phyloP scores from a whole-genome alignment of 2,113 vertebrate species.

The Tachysurus vachellii region DNA sequence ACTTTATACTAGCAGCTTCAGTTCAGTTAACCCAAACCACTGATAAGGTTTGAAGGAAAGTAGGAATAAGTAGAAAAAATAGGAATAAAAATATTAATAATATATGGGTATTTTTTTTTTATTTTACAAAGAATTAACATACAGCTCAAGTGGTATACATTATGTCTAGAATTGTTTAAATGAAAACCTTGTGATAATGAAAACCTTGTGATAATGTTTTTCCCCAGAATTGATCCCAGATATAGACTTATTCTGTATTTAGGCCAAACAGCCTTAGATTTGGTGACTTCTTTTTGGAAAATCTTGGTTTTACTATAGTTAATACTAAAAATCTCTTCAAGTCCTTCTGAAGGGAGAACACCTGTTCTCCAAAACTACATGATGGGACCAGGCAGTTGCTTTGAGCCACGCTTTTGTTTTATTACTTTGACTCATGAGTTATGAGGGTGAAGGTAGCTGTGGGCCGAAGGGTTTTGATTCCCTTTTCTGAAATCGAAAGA shows the following conservation, averaged over 20 bases:
- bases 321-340: not conserved
- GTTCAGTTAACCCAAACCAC: not conserved
- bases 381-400: constrained; percentile 28
- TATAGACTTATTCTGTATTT: not conserved
- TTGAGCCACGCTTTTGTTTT: constrained; percentile 42
- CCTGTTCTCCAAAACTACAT: constrained; percentile 45
- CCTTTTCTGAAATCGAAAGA: constrained; percentile 40
- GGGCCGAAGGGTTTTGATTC: constrained; percentile 48
- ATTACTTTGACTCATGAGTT: constrained; percentile 44
- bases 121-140: not conserved
- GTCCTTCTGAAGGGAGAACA: constrained; percentile 36
- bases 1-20: not conserved
- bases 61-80: not conserved
- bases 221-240: not conserved
- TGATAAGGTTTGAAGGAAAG: not conserved
- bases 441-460: constrained; percentile 48
- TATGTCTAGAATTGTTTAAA: not conserved
- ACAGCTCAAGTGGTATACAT: not conserved
- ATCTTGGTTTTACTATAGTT: not conserved
- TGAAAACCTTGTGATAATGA: not conserved
- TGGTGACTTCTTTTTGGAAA: not conserved
- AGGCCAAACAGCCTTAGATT: not conserved
- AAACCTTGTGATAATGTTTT: not conserved
- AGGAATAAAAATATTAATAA: not conserved
- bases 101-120: not conserved